Conservation (phyloP, 35 echinoderm and acorn worm genomes). For the Chiridota heheva region DNA sequence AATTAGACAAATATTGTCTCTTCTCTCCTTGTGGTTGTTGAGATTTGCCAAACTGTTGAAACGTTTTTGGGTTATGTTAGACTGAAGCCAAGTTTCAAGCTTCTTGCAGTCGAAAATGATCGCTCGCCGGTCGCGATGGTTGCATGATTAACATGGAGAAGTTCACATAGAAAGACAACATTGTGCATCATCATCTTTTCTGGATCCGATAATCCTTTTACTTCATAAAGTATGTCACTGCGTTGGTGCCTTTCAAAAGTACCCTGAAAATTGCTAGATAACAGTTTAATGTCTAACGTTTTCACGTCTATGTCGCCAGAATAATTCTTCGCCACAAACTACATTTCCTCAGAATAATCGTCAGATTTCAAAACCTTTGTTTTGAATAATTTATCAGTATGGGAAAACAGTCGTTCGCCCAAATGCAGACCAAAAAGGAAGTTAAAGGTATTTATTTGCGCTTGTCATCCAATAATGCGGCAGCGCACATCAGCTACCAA, state of each 20-base stretch:
- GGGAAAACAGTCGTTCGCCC: neutral
- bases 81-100: slow-evolving; percentile 33
- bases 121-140: slow-evolving; percentile 23
- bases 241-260: neutral
- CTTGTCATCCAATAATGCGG: slow-evolving; percentile 20
- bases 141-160: slow-evolving; percentile 47
- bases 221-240: slow-evolving; percentile 1
- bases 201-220: neutral
- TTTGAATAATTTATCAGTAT: slow-evolving; percentile 19
- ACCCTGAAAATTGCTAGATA: slow-evolving; percentile 37
- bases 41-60: neutral
- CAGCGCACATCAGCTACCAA: neutral
- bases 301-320: slow-evolving; percentile 3
- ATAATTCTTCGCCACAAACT: slow-evolving; percentile 28
- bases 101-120: slow-evolving; percentile 18
- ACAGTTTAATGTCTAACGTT: slow-evolving; percentile 15
- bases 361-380: slow-evolving; percentile 12
- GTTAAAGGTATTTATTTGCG: slow-evolving; percentile 17
- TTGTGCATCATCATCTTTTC: slow-evolving; percentile 23
- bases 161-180: neutral
- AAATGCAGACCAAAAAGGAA: slow-evolving; percentile 9
- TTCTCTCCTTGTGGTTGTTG: neutral
- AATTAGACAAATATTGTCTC: neutral
- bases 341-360: slow-evolving; percentile 33
- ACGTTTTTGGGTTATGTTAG: slow-evolving; percentile 8